These are phyloP conservation scores for Datnioides undecimradiatus DNA, from an alignment of 2,113 vertebrate genomes.

Conservation along the genomic window DNA sequence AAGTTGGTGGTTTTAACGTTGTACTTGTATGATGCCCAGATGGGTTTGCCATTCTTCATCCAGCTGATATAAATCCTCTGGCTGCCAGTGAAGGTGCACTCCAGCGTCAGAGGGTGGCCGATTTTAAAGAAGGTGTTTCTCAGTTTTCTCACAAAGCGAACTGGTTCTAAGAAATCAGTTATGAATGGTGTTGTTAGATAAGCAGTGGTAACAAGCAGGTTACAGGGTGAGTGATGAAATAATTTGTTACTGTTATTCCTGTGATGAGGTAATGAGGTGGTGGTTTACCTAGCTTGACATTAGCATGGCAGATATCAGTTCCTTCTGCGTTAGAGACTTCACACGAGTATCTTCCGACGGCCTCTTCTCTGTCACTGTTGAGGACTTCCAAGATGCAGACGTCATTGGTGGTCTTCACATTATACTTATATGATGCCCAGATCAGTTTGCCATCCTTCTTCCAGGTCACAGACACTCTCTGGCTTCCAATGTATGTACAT, in stretches of 20 bases:
- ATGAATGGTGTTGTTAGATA: constrained; percentile 5
- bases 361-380: constrained; percentile 84
- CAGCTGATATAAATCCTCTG: constrained; percentile 87
- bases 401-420: constrained; percentile 79
- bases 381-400: constrained; percentile 86
- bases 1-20: constrained; percentile 78
- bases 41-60: constrained; percentile 89
- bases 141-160: constrained; percentile 74
- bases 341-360: constrained; percentile 87
- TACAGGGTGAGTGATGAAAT: no score
- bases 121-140: constrained; percentile 39
- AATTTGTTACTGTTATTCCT: no score
- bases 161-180: constrained; percentile 45
- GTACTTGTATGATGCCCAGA: constrained; percentile 81
- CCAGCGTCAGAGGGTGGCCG: constrained; percentile 44
- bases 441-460: constrained; percentile 89
- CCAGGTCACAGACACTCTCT: constrained; percentile 86
- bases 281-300: constrained; percentile 82
- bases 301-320: constrained; percentile 87
- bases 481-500: constrained; percentile 82
- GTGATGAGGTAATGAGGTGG: not conserved
- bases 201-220: not conserved
- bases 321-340: constrained; percentile 88
- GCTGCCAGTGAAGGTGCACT: constrained; percentile 81
- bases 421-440: constrained; percentile 78